These are phyloP conservation scores for Poeciliopsis infans DNA, from an alignment of 2,797 vertebrate species.

Conservation along the genomic window DNA sequence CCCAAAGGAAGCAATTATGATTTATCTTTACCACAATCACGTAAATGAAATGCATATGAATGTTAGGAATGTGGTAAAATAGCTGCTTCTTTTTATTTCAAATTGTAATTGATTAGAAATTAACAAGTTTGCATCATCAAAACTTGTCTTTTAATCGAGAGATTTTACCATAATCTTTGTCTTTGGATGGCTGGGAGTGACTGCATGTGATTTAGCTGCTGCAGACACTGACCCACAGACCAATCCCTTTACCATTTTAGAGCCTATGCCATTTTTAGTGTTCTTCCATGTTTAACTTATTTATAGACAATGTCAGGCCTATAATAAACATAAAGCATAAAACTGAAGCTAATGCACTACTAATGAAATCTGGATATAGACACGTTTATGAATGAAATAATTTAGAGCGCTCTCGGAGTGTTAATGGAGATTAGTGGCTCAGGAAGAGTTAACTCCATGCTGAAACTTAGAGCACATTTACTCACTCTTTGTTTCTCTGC, in stretches of 20 bases:
- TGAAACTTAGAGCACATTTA: neutral
- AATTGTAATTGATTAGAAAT: neutral
- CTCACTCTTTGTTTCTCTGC: constrained; percentile 10
- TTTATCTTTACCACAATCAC: neutral
- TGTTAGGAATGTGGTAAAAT: neutral
- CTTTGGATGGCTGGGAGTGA: constrained; percentile 69
- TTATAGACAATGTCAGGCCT: constrained; percentile 97
- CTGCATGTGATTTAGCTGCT: constrained; percentile 91
- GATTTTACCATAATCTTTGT: constrained; percentile 21
- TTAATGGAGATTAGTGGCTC: constrained; percentile 89
- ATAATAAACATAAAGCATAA: constrained; percentile 97
- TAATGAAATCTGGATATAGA: constrained; percentile 99
- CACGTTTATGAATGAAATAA: constrained; percentile 99
- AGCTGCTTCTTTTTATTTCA: neutral
- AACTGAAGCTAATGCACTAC: constrained; percentile 93
- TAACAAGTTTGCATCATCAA: neutral
- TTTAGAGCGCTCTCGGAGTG: constrained; percentile 90
- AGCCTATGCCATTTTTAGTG: constrained; percentile 86
- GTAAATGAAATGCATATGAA: neutral
- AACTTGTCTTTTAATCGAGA: constrained; percentile 15
- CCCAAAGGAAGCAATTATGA: neutral
- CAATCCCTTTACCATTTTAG: constrained; percentile 94
- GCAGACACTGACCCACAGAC: constrained; percentile 90
- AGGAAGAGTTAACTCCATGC: constrained; percentile 53
- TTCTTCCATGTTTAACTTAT: constrained; percentile 93